Evolutionary conservation across 2,888 invertebrate genomes (phyloP), one percentile per base, ranked within the genome.

Genomic region (Poecilobothrus nobilitatus): DNA sequence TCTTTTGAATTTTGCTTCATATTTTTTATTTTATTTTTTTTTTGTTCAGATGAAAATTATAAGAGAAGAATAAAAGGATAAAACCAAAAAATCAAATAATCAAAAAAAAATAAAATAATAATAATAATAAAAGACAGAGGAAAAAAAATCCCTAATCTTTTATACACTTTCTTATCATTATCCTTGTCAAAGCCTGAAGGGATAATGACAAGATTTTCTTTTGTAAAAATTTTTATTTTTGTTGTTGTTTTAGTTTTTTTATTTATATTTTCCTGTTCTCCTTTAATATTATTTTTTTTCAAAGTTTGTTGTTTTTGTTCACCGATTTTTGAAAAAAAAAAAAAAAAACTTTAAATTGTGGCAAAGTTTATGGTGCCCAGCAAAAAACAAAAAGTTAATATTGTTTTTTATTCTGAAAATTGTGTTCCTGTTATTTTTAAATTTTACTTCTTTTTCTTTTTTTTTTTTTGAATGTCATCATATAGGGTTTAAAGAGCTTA

Each of bases 151-250:
- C 53, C 18, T 53, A 53, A 53, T 53, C 53, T 53, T 53, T 27
- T 5, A 53, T 53, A 53, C 53, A 53, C 12, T 53, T 53, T 53
- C 53, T 53, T 53, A 18, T 53, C 18, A 53, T 53, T 53, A 53
- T 53, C 53, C 53, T 53, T 53, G 53, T 53, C 53, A 53, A 6
- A 18, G 53, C 53, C 53, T 53, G 53, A 53, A 53, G 53, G 53
- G 53, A 53, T 53, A 53, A 53, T 53, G 53, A 53, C 53, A 53
- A 15, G n/a, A 53, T 53, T 53, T 53, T 53, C 53, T 53, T 53
- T 53, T 53, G 53, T 53, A 6, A 6, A 53, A 18, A 53, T 53
- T 53, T 53, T 53, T 18, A 37, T 12, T n/a, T 53, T 53, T n/a
- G 1, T 18, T 53, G 2, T 53, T 53, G 9, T 53, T 53, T 18